phyloP scores from a whole-genome alignment of 1,140 invertebrate species.

The Bicyclus anynana region DNA sequence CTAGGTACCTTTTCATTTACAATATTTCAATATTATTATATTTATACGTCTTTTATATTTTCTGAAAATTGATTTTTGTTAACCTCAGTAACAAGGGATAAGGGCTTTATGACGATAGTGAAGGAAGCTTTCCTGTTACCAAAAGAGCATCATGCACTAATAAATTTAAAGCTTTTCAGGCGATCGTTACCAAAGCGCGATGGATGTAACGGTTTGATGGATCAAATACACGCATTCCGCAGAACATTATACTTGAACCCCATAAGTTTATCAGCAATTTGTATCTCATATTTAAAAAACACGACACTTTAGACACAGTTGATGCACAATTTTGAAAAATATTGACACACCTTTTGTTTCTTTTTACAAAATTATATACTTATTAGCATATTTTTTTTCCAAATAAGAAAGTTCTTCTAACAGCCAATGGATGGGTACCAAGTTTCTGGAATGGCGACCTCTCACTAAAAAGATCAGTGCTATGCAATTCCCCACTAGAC shows the following conservation, averaged over 20 bases:
- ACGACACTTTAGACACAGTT: neutral
- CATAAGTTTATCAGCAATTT: neutral
- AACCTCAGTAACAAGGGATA: too few relatives aligned
- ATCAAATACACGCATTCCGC: conserved; percentile 20
- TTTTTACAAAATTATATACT: too few relatives aligned
- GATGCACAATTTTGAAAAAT: neutral
- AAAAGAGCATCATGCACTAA: conserved; percentile 25
- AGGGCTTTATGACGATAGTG: neutral
- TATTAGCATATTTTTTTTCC: too few relatives aligned
- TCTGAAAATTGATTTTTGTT: too few relatives aligned
- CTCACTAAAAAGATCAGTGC: too few relatives aligned
- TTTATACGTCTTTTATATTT: too few relatives aligned
- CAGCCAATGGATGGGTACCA: too few relatives aligned
- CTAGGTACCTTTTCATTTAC: too few relatives aligned
- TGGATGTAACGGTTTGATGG: conserved; percentile 15
- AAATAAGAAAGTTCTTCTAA: too few relatives aligned
- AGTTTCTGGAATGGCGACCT: too few relatives aligned
- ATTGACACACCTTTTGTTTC: neutral
- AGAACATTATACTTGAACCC: neutral
- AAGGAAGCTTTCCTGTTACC: conserved; percentile 23
- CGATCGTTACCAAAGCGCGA: conserved; percentile 9
- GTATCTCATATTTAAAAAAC: neutral
- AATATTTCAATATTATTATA: too few relatives aligned
- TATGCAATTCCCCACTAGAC: too few relatives aligned
- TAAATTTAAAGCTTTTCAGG: conserved; percentile 26